These are phyloP conservation scores for Drosophila obscura DNA, from an alignment of 1,140 invertebrate genomes.

Conservation along the genomic window DNA sequence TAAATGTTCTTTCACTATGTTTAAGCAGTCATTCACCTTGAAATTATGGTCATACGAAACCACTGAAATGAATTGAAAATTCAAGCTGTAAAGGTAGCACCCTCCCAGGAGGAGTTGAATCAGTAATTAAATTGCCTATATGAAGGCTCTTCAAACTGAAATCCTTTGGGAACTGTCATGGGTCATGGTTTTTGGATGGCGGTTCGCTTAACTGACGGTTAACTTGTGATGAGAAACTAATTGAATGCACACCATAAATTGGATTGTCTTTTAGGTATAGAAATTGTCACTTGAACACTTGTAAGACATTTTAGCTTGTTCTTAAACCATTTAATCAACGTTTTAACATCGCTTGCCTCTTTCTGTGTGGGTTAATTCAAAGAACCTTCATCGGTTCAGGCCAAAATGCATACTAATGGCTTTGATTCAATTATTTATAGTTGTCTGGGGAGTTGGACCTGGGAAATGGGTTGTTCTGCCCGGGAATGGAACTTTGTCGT, in stretches of 20 bases:
- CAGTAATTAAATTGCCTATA: too few relatives aligned
- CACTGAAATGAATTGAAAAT: conserved; percentile 1
- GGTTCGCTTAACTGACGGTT: too few relatives aligned
- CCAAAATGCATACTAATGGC: conserved; percentile 13
- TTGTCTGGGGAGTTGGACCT: conserved; percentile 3
- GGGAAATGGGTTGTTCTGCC: not conserved
- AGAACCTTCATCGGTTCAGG: conserved; percentile 35
- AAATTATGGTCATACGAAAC: conserved; percentile 38
- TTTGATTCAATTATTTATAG: conserved; percentile 43
- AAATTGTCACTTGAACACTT: too few relatives aligned
- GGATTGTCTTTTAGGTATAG: too few relatives aligned
- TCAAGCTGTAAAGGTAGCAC: too few relatives aligned
- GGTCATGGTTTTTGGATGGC: too few relatives aligned
- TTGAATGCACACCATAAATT: too few relatives aligned
- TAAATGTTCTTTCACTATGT: conserved; percentile 47
- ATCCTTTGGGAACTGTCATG: too few relatives aligned
- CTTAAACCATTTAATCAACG: not conserved
- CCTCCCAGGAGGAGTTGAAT: too few relatives aligned
- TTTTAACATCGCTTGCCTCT: conserved; percentile 9
- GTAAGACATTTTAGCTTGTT: too few relatives aligned
- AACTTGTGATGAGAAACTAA: too few relatives aligned
- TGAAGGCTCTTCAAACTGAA: too few relatives aligned
- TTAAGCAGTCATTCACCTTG: conserved; percentile 53
- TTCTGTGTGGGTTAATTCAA: conserved; percentile 19
- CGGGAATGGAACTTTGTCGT: conserved; percentile 12